Evolutionary conservation across 1,140 invertebrate genomes (phyloP).

Genomic region (Saccostrea cuccullata): DNA sequence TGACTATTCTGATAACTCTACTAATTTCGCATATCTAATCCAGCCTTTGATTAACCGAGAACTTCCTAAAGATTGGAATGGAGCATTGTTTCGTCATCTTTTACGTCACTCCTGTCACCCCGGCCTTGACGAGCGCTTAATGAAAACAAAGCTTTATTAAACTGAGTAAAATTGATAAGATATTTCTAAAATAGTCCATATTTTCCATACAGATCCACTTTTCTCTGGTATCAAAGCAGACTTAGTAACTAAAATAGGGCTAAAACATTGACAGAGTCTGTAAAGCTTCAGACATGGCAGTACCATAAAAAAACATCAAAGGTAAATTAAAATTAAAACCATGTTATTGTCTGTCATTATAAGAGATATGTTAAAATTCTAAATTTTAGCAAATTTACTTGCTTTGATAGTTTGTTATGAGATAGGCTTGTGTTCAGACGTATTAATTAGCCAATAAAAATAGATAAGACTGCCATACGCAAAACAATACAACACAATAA

Average conservation of each 20-base stretch:
- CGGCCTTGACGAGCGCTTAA: not conserved
- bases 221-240: not conserved
- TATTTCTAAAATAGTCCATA: not conserved
- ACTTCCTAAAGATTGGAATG: not conserved
- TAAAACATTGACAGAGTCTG: not conserved
- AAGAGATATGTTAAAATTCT: not conserved
- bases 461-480: not conserved
- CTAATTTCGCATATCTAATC: not conserved
- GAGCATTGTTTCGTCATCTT: not conserved
- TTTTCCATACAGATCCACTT: not conserved
- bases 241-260: not conserved
- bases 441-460: slow-evolving; percentile 16
- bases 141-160: not conserved
- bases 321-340: not conserved
- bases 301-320: not conserved
- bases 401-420: not conserved
- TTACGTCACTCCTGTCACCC: not conserved
- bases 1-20: not conserved
- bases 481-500: not conserved
- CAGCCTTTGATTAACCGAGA: not conserved
- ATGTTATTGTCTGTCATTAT: not conserved
- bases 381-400: slow-evolving; percentile 9
- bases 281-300: not conserved
- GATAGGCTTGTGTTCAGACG: slow-evolving; percentile 11
- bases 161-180: not conserved